phyloP scores from a whole-genome alignment of 2,113 vertebrate species.

The Emydocephalus ijimae region DNA sequence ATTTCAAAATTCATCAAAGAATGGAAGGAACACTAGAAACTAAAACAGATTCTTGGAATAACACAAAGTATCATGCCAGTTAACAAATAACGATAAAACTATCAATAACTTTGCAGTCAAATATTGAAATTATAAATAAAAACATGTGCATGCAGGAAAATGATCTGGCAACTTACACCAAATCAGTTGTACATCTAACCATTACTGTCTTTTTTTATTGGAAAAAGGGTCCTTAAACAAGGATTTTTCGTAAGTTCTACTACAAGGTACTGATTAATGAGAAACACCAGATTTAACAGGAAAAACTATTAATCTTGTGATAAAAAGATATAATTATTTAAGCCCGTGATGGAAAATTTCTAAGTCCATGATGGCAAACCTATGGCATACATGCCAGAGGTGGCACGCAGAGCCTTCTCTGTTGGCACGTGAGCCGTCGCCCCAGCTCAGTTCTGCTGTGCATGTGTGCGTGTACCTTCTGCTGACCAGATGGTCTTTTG shows the following conservation, averaged over 20 bases:
- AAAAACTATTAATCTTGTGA: not conserved
- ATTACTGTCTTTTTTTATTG: not conserved
- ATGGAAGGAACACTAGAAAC: not conserved
- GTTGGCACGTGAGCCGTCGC: too few relatives aligned
- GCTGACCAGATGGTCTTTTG: too few relatives aligned
- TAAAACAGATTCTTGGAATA: not conserved
- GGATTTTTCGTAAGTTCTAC: not conserved
- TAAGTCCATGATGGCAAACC: too few relatives aligned
- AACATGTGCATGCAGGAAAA: not conserved
- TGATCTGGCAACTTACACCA: not conserved
- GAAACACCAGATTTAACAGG: not conserved
- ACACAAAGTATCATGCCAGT: not conserved
- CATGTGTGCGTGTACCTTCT: too few relatives aligned
- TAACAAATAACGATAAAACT: constrained; percentile 5
- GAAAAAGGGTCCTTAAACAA: not conserved
- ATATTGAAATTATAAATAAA: not conserved
- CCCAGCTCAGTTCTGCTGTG: too few relatives aligned
- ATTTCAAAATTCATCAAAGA: not conserved
- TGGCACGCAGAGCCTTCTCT: too few relatives aligned
- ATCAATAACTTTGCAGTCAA: not conserved
- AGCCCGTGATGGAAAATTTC: too few relatives aligned
- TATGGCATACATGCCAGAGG: too few relatives aligned
- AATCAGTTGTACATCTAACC: not conserved
- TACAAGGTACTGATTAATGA: not conserved
- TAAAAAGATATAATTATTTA: not conserved